Evolutionary conservation across 2,888 invertebrate genomes (phyloP).

Genomic region (Baronia brevicornis): DNA sequence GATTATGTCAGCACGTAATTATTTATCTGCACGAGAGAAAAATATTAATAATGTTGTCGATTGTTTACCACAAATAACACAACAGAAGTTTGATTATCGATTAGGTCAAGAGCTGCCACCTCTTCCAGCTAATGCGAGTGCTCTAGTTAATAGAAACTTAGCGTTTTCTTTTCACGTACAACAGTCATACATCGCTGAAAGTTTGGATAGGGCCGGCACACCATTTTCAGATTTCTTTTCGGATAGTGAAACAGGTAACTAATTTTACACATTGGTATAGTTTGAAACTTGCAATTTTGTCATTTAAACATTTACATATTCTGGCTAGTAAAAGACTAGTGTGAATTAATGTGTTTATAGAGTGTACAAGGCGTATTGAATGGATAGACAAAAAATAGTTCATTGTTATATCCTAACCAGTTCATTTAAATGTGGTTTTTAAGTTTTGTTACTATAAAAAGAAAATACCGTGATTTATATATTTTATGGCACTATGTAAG

Average conservation of each 20-base stretch:
- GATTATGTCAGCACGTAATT: slow-evolving; percentile 68
- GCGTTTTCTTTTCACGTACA: slow-evolving; percentile 48
- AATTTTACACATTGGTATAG: too few relatives aligned
- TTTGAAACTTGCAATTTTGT: too few relatives aligned
- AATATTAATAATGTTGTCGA: slow-evolving; percentile 52
- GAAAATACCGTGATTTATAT: too few relatives aligned
- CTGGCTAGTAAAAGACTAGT: too few relatives aligned
- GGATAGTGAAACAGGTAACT: slow-evolving; percentile 59
- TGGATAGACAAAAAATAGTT: too few relatives aligned
- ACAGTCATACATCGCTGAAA: slow-evolving; percentile 38
- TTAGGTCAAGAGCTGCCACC: slow-evolving; percentile 45
- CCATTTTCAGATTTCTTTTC: slow-evolving; percentile 67
- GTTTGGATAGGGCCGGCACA: slow-evolving; percentile 48
- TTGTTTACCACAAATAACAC: slow-evolving; percentile 58
- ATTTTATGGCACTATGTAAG: too few relatives aligned
- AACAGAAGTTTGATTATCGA: slow-evolving; percentile 50
- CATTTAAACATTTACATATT: too few relatives aligned
- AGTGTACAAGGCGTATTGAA: too few relatives aligned
- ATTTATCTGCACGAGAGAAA: slow-evolving; percentile 58
- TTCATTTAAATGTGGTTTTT: too few relatives aligned
- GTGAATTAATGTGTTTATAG: too few relatives aligned
- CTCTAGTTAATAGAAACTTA: slow-evolving; percentile 52
- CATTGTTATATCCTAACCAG: too few relatives aligned
- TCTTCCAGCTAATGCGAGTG: slow-evolving; percentile 47
- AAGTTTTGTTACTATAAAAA: too few relatives aligned